phyloP scores from a whole-genome alignment of 2,113 vertebrate genomes.

The Heteronetta atricapilla region DNA sequence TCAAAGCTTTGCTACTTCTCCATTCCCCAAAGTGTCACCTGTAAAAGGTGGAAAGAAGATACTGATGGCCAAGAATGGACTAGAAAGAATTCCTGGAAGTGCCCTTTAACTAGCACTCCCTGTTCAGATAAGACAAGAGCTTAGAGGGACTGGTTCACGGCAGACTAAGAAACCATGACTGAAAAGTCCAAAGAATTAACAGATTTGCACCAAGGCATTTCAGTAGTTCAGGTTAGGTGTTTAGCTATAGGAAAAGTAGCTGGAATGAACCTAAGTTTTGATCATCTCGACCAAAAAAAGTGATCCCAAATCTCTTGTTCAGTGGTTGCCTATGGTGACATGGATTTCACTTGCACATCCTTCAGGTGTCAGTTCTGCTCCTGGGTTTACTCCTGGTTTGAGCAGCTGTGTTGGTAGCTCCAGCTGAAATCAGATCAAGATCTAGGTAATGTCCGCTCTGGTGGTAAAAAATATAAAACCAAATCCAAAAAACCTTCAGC shows the following conservation, averaged over 20 bases:
- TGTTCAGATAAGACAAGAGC: not conserved
- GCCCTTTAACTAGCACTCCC: not conserved
- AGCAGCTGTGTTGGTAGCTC: not conserved
- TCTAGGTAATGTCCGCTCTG: not conserved
- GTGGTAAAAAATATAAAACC: not conserved
- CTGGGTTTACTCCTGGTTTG: not conserved
- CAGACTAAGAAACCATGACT: not conserved
- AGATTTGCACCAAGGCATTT: not conserved
- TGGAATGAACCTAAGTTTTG: not conserved
- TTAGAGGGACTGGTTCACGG: not conserved
- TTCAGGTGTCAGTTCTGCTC: not conserved
- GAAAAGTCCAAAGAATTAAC: not conserved
- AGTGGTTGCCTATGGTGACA: rapidly evolving
- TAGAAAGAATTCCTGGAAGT: not conserved
- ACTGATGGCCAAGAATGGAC: not conserved
- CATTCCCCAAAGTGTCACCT: not conserved
- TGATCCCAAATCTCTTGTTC: not conserved
- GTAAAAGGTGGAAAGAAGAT: not conserved
- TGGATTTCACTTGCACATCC: not conserved
- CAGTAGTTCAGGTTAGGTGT: not conserved
- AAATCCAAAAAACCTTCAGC: not conserved
- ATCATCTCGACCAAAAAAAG: not conserved
- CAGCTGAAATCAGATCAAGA: not conserved
- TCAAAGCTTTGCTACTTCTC: not conserved
- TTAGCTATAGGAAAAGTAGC: not conserved